Base-by-base conservation (phyloP, 1,140 invertebrate genomes). In the Diorhabda carinulata region DNA sequence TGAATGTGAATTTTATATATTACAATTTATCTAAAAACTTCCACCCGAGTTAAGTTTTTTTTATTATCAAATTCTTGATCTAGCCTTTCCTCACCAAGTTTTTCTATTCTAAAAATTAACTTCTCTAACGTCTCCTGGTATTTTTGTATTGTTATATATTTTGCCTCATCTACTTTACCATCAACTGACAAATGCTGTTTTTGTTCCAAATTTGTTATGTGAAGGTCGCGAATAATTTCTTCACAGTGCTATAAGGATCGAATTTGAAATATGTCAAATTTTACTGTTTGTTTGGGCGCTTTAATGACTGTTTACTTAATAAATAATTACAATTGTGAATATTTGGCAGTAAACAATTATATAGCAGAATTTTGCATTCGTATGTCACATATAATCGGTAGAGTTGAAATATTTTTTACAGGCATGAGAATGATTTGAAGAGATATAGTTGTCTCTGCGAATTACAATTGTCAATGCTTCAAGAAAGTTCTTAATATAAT, bases 181-280 rank as follows among this genome's bases (percentile, higher is more conserved):
- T 91, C 91, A 2, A 93, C 91, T 0, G 91, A 90, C 42, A 93
- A 77, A 72, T 90, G 89, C 77, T 94, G 89, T 80, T 93, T 89
- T 71, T 90, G 87, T 74, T 93, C 91, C 25, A 93, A 79, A 62
- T 91, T 78, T 69, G 87, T 87, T 67, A 86, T 86, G 77, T 93
- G 91, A 2, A 93, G 78, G 56, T 89, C 84, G 75, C 91, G 88
- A 57, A 94, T 91, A 69, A 90, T 82, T 70, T 88, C 83, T 80
- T 94, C 91, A 78, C 91, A 90, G 77, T 93, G 91, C 87, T 92
- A 72, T 68, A 76, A 74, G 60, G 42, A 47, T 8, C 41, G 42
- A 59, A 41, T 41, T 5, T 25, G 25, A 25, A 25, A 25, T 25
- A 25, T 25, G 25, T 25, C 25, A 25, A 25, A 25, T 25, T 25